Base-by-base conservation (phyloP, 2,797 vertebrate genomes). In the Psittacula derbiana region DNA sequence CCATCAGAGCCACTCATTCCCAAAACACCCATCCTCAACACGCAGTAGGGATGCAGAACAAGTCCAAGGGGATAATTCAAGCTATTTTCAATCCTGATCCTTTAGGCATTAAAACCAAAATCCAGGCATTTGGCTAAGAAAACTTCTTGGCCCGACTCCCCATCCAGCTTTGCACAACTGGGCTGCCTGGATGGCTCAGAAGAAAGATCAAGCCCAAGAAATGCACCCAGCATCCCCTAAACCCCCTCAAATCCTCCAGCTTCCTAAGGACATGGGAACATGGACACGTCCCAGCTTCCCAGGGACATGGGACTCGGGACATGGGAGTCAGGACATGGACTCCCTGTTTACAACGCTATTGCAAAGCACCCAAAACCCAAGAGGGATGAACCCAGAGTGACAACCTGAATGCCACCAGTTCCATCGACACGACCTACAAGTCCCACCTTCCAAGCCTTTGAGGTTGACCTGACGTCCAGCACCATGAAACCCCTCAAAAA, bases 271-370 rank as follows among this genome's bases (percentile, higher is more conserved):
- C 40, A 40, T 40, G 40, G 40, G 12, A 40, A 40, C 40, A 40
- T 40, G 40, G 12, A 40, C 40, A 40, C 12, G 40, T 40, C 13
- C 40, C 40, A 40, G 40, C 40, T 40, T 40, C 40, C 40, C 40
- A 40, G 40, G 40, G 40, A 40, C 40, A 40, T 40, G 40, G 40
- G 11, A 0, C 12, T 31, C 38, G 40, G 40, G 40, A 40, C 40
- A 40, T 40, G 40, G 40, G 11, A 0, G 12, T 31, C 38, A 50
- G 58, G 36, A 52, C n/a, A 3, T 0, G 12, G 21, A 36, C 41
- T 30, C 12, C 2, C 8, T 31, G 12, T 47, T 73, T 31, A 33
- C 3, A 6, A 73, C 36, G 10, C 0, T 0, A 40, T 3, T 2
- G 3, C 62, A 60, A 65, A 74, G 36, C 31, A 28, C 43, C 40